Evolutionary conservation across 1,140 invertebrate species (phyloP).

Genomic region (Rhyzopertha dominica): DNA sequence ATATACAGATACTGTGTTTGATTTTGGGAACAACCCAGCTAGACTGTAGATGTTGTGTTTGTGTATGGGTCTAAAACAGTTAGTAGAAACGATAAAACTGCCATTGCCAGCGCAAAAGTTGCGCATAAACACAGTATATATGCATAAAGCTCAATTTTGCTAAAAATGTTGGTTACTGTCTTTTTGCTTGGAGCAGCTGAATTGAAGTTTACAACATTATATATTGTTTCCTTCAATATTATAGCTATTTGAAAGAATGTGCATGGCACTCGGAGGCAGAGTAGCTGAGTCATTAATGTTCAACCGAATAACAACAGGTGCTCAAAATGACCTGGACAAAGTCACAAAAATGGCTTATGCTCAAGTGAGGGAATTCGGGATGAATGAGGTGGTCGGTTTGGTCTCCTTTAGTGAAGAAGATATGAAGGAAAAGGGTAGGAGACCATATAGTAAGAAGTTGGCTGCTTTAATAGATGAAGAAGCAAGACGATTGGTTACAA

Average conservation of each 20-base stretch:
- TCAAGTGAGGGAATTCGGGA: conserved; percentile 78
- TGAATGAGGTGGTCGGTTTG: conserved; percentile 79
- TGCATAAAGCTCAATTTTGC: too few relatives aligned
- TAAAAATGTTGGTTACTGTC: too few relatives aligned
- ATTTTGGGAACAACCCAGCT: too few relatives aligned
- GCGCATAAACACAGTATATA: too few relatives aligned
- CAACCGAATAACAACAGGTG: conserved; percentile 86
- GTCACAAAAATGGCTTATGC: conserved; percentile 94
- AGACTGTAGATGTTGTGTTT: too few relatives aligned
- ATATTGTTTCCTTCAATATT: too few relatives aligned
- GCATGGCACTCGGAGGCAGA: conserved; percentile 89
- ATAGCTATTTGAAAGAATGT: conserved; percentile 89
- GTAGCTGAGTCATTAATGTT: conserved; percentile 88
- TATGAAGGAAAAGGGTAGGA: conserved; percentile 49
- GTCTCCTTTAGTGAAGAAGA: conserved; percentile 74
- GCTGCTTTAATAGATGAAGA: conserved; percentile 84
- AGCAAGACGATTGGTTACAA: conserved; percentile 67
- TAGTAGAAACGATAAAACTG: too few relatives aligned
- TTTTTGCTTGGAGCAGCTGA: too few relatives aligned
- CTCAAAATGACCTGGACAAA: conserved; percentile 92
- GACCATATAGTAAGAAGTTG: conserved; percentile 85
- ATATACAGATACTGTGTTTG: too few relatives aligned
- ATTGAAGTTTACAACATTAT: too few relatives aligned
- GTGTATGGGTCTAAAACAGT: too few relatives aligned
- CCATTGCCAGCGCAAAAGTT: too few relatives aligned